Percentiles rank a stretch among this genome's conserved stretches.
Evolutionary conservation across 2,797 vertebrate genomes (phyloP).

Genomic region (Agapornis canus): DNA sequence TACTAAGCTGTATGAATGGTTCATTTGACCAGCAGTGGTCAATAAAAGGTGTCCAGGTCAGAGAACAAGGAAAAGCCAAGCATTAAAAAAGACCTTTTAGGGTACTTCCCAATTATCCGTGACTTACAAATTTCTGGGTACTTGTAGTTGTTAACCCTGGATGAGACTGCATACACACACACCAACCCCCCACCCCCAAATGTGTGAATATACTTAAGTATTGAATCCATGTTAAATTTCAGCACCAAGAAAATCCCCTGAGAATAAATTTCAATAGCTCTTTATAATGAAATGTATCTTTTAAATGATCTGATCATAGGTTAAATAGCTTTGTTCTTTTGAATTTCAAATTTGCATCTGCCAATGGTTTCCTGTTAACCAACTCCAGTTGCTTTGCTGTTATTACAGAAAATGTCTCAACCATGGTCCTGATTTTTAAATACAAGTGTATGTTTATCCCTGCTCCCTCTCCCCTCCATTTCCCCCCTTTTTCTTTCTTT

Average conservation of each 20-base stretch:
- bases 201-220: neutral
- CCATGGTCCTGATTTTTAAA: neutral
- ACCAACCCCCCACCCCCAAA: neutral
- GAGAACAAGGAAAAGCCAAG: neutral
- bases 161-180: neutral
- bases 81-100: neutral
- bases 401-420: neutral
- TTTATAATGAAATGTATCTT: neutral
- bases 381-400: neutral
- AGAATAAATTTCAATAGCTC: neutral
- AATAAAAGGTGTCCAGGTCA: neutral
- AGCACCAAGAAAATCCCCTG: neutral
- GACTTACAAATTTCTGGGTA: neutral
- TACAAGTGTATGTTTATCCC: neutral
- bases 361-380: neutral
- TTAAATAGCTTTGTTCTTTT: slow-evolving; percentile 39
- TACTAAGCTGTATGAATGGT: neutral
- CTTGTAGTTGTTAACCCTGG: neutral
- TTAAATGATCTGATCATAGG: slow-evolving; percentile 2
- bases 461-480: neutral
- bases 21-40: neutral
- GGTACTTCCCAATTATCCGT: neutral
- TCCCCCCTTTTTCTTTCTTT: too few relatives aligned
- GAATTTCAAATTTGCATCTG: slow-evolving; percentile 25
- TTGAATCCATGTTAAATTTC: neutral